Evolutionary conservation across 2,797 vertebrate genomes (phyloP).

Genomic region (Tadarida brasiliensis): DNA sequence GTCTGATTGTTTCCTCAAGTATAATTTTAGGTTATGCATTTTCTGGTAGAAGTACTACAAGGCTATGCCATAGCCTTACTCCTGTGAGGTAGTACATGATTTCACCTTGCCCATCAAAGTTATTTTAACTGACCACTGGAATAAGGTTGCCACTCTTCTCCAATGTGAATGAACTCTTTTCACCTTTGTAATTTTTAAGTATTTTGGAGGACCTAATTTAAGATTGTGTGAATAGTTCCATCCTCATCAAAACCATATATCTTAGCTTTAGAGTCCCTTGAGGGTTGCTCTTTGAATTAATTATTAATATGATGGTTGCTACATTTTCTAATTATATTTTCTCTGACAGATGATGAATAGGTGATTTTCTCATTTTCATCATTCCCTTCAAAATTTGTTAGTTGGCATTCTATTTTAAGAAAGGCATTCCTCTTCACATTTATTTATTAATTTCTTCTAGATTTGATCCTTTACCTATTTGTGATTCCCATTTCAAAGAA

Average conservation of each 20-base stretch:
- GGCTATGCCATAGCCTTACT: background rate
- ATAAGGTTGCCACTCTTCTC: background rate
- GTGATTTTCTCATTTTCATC: background rate
- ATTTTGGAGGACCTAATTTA: slow-evolving; percentile 3
- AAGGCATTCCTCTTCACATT: background rate
- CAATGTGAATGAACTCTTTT: background rate
- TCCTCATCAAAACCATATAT: background rate
- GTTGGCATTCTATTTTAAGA: background rate
- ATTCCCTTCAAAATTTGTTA: background rate
- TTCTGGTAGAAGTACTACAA: background rate
- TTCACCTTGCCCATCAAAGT: background rate
- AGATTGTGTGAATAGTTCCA: background rate
- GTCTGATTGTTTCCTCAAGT: background rate
- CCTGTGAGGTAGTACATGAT: background rate
- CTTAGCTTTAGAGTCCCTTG: background rate
- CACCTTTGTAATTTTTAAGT: background rate
- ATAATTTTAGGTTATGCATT: background rate
- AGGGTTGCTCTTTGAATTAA: background rate
- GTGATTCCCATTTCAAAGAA: background rate
- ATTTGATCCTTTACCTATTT: background rate
- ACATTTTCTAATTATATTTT: background rate
- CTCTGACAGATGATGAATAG: background rate
- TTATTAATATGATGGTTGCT: background rate
- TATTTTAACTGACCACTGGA: background rate
- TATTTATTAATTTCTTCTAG: background rate